Evolutionary conservation across 2,888 invertebrate genomes (phyloP).

Genomic region (Stenotaenia linearis): DNA sequence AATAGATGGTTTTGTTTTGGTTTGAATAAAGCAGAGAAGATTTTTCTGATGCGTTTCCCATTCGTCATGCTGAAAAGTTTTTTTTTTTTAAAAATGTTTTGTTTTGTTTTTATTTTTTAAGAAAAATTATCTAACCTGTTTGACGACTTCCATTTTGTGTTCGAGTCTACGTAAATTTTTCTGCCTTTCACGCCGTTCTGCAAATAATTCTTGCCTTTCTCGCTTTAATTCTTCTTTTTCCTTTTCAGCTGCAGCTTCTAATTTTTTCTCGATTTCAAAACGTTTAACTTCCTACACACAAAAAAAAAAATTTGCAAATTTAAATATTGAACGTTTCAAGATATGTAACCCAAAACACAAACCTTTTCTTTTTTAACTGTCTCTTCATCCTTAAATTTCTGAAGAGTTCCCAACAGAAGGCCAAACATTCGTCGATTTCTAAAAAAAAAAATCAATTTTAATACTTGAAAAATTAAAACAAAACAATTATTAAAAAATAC

Average conservation of each 20-base stretch:
- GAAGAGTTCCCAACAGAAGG: constrained; percentile 85
- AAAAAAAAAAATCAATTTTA: constrained; percentile 45
- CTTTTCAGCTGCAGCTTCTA: constrained; percentile 82
- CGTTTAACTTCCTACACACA: constrained; percentile 66
- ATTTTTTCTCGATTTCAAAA: constrained; percentile 81
- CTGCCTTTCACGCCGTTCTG: constrained; percentile 78
- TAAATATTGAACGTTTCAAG: too few relatives aligned
- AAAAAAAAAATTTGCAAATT: not conserved
- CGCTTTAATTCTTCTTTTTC: constrained; percentile 78
- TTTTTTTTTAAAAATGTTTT: not conserved
- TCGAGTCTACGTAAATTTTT: constrained; percentile 82
- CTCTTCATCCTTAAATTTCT: constrained; percentile 92
- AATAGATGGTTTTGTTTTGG: constrained; percentile 76
- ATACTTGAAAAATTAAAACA: not conserved
- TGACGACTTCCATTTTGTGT: constrained; percentile 79
- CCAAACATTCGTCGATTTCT: constrained; percentile 95
- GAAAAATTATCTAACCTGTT: constrained; percentile 74
- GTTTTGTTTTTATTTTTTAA: not conserved
- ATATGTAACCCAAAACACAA: not conserved
- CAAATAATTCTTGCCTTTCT: constrained; percentile 77
- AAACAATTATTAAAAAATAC: constrained; percentile 39
- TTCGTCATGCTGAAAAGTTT: constrained; percentile 56
- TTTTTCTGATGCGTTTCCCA: constrained; percentile 77
- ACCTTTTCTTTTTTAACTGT: constrained; percentile 67
- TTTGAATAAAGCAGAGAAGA: constrained; percentile 75